Percentiles rank a stretch among this genome's conserved stretches.
Conservation (phyloP, 2,888 invertebrate species). For the Syritta pipiens region DNA sequence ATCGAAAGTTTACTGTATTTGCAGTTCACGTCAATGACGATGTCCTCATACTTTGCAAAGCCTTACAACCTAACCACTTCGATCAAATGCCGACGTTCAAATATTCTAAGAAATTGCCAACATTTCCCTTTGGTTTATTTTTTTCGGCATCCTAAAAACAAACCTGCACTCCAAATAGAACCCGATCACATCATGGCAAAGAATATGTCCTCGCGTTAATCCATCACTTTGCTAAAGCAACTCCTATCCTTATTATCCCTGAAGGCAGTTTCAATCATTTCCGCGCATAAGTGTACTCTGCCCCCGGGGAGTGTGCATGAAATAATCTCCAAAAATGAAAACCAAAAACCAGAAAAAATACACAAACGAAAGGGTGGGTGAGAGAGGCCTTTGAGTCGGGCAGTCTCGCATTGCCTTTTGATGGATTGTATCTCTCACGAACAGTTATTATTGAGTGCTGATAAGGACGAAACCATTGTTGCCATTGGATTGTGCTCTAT, state of each 20-base stretch:
- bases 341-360: constrained; percentile 7
- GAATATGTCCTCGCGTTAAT: constrained; percentile 1
- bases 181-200: no score
- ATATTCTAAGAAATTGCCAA: no score
- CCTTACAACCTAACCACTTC: no score
- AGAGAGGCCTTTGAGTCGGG: background rate
- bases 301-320: constrained; percentile 31
- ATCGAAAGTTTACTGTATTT: no score
- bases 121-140: no score
- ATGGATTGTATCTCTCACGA: constrained; percentile 63
- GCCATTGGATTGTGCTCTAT: constrained; percentile 53
- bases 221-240: constrained; percentile 2
- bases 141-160: no score
- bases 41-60: no score
- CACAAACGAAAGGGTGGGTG: background rate
- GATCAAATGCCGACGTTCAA: no score
- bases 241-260: background rate
- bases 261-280: background rate
- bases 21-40: no score
- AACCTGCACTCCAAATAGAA: no score
- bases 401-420: constrained; percentile 56
- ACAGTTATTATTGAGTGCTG: constrained; percentile 63
- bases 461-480: constrained; percentile 64
- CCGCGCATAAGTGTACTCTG: background rate
- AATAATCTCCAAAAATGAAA: constrained; percentile 44